Evolutionary conservation across 2,797 vertebrate genomes (phyloP).

Genomic region (Pipistrellus pygmaeus): DNA sequence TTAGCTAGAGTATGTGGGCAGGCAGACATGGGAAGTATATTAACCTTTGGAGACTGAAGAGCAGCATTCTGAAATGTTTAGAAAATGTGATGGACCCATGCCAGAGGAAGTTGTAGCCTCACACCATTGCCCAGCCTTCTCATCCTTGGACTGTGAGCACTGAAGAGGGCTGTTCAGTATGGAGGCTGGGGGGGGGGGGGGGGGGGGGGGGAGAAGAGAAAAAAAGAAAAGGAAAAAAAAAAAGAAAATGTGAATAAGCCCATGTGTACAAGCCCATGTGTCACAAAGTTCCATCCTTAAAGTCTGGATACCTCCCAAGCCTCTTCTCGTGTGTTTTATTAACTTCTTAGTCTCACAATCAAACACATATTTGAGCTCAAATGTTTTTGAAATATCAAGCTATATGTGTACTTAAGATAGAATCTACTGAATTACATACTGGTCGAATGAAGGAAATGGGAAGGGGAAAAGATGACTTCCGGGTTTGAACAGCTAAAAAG

Average conservation of each 20-base stretch:
- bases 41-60: not conserved
- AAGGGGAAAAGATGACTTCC: conserved; percentile 1
- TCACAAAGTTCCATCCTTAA: not conserved
- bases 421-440: no score
- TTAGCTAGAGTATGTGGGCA: not conserved
- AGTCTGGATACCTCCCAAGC: not conserved
- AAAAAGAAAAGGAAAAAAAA: no score
- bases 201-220: no score
- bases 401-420: not conserved
- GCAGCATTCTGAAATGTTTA: not conserved
- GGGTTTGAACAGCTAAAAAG: not conserved
- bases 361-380: conserved; percentile 20
- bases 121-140: no score
- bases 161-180: no score
- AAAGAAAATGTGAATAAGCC: not conserved
- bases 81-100: no score
- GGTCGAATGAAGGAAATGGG: not conserved
- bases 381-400: conserved; percentile 40
- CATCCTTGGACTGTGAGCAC: no score
- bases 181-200: no score
- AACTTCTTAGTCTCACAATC: not conserved
- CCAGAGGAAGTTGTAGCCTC: no score
- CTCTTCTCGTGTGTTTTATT: not conserved
- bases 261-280: not conserved
- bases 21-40: not conserved